These are phyloP conservation scores for Pristionchus mayeri DNA, from an alignment of 2,888 invertebrate species.

Conservation along the genomic window DNA sequence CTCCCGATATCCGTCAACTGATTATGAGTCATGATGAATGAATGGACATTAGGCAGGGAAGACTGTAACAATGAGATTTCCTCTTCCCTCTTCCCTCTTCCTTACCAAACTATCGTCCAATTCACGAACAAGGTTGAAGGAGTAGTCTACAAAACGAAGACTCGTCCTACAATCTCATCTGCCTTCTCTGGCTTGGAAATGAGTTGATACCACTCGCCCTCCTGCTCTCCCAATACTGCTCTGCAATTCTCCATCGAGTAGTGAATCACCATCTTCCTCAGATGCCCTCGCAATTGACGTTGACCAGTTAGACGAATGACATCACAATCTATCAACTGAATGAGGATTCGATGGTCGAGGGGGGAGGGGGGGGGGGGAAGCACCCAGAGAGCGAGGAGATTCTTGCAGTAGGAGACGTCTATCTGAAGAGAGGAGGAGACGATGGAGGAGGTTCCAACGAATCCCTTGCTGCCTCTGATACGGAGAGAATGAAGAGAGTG, in stretches of 20 bases:
- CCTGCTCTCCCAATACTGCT: slow-evolving; percentile 29
- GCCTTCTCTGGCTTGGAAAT: too few species aligned
- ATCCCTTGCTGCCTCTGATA: slow-evolving; percentile 81
- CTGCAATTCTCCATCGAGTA: slow-evolving; percentile 81
- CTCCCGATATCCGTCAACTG: slow-evolving; percentile 40
- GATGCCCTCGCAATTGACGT: slow-evolving; percentile 81
- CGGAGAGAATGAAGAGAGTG: slow-evolving; percentile 5
- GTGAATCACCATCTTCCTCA: slow-evolving; percentile 82
- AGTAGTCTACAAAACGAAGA: too few species aligned
- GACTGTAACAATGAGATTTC: not conserved
- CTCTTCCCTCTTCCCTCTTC: not conserved
- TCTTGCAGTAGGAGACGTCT: slow-evolving; percentile 89
- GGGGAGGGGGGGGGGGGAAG: not conserved
- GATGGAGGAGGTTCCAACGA: slow-evolving; percentile 88
- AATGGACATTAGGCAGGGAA: slow-evolving; percentile 1
- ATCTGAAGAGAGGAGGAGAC: slow-evolving; percentile 86
- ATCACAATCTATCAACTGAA: slow-evolving; percentile 76
- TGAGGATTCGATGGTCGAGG: too few species aligned
- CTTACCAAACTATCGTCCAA: slow-evolving; percentile 88
- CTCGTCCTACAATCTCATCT: slow-evolving; percentile 82
- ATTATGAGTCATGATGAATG: slow-evolving; percentile 38
- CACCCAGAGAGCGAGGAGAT: slow-evolving; percentile 82
- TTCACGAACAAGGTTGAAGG: slow-evolving; percentile 85
- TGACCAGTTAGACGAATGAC: slow-evolving; percentile 75
- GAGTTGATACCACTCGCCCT: slow-evolving; percentile 77